Conservation (phyloP, 2,797 vertebrate genomes). For the Poeciliopsis paucimaculata region DNA sequence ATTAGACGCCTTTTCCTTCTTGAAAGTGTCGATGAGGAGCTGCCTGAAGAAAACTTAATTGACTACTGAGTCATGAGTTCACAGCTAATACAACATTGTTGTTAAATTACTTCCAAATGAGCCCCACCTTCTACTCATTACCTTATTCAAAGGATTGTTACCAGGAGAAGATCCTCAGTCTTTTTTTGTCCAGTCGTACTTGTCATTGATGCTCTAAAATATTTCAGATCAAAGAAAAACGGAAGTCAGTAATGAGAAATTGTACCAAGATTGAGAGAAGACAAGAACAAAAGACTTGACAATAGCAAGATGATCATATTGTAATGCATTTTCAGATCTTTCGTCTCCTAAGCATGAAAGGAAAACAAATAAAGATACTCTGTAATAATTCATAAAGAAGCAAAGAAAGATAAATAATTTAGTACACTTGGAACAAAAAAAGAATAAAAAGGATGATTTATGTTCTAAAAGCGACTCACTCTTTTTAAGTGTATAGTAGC, state of each 20-base stretch:
- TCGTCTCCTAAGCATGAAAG: not conserved
- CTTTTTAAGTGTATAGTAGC: not conserved
- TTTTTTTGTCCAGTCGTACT: not conserved
- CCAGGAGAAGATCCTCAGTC: too few relatives aligned
- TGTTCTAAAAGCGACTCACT: not conserved
- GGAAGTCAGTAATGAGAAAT: not conserved
- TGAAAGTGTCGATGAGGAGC: not conserved
- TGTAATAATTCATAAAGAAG: not conserved
- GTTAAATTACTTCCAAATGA: not conserved
- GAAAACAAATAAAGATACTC: not conserved
- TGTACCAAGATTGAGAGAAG: not conserved
- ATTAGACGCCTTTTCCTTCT: not conserved
- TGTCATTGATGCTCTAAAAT: not conserved
- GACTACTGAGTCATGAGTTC: not conserved
- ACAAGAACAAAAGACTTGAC: not conserved
- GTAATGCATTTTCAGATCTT: not conserved
- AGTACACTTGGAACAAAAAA: not conserved
- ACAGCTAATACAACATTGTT: not conserved
- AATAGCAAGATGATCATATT: not conserved
- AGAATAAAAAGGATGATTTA: not conserved
- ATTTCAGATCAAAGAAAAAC: not conserved
- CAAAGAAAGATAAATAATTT: not conserved
- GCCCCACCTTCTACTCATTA: not conserved
- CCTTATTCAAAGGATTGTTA: not conserved
- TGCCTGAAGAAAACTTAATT: conserved; percentile 4